Evolutionary conservation across 2,888 invertebrate genomes (phyloP).

Genomic region (Drosophila rellima): DNA sequence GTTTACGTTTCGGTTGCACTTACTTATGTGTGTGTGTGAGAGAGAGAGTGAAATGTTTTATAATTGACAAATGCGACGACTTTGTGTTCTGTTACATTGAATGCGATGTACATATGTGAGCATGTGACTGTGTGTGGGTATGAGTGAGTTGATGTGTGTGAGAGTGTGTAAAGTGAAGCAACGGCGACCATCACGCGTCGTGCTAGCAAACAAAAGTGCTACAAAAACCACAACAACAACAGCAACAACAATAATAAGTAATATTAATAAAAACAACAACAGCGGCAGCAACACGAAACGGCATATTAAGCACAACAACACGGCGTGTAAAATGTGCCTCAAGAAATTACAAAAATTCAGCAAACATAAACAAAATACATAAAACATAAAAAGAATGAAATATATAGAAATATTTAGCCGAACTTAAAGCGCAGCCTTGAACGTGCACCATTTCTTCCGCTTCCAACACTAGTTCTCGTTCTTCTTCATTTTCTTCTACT

Average conservation of each 20-base stretch:
- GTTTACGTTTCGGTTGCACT: constrained; percentile 42
- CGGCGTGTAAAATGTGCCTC: constrained; percentile 69
- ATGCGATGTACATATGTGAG: constrained; percentile 19
- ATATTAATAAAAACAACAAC: constrained; percentile 35
- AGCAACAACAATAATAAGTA: constrained; percentile 38
- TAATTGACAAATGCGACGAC: constrained; percentile 48
- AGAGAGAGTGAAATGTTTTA: constrained; percentile 17
- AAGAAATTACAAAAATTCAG: constrained; percentile 68
- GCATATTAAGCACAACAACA: constrained; percentile 32
- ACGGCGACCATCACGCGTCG: constrained; percentile 56
- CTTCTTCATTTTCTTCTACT: constrained; percentile 21
- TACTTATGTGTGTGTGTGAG: background rate
- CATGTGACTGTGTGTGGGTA: constrained; percentile 10
- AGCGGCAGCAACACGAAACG: constrained; percentile 58
- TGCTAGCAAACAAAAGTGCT: constrained; percentile 49
- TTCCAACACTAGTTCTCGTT: constrained; percentile 31
- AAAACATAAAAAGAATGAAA: constrained; percentile 18
- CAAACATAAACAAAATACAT: constrained; percentile 68
- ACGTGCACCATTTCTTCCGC: constrained; percentile 61
- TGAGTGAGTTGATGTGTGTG: constrained; percentile 25
- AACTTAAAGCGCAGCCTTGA: constrained; percentile 50
- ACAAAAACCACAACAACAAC: constrained; percentile 39
- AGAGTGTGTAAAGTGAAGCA: constrained; percentile 38
- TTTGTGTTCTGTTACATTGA: constrained; percentile 17
- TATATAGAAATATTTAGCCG: background rate